These are phyloP conservation scores for Parus major DNA, from an alignment of 2,113 vertebrate species.

Conservation along the genomic window DNA sequence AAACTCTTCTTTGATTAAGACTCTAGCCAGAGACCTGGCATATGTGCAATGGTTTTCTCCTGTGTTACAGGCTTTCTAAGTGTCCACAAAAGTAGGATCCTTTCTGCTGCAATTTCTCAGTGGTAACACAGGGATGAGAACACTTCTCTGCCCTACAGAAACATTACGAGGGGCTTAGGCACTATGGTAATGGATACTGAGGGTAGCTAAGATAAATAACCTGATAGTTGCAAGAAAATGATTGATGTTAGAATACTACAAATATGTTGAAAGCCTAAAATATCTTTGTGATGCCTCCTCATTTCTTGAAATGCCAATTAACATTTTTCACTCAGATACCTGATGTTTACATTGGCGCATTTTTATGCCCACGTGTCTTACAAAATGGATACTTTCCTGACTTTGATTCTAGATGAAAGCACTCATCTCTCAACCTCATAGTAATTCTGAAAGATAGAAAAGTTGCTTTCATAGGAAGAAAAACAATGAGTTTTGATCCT, in stretches of 20 bases:
- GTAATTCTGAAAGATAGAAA: constrained; percentile 50
- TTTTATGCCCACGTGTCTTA: constrained; percentile 44
- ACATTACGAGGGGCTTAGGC: constrained; percentile 20
- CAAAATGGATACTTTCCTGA: constrained; percentile 53
- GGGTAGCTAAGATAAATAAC: constrained; percentile 64
- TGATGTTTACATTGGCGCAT: constrained; percentile 56
- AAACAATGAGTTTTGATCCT: constrained; percentile 44
- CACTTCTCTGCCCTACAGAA: not conserved
- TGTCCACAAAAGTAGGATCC: not conserved
- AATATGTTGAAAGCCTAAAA: constrained; percentile 69
- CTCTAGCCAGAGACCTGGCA: not conserved
- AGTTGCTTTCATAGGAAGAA: constrained; percentile 36
- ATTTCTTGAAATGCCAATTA: constrained; percentile 68
- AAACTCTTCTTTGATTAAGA: not conserved
- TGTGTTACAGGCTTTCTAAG: not conserved
- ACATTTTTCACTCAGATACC: constrained; percentile 71
- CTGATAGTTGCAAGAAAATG: constrained; percentile 59
- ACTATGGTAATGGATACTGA: constrained; percentile 26
- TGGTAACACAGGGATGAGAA: constrained; percentile 8
- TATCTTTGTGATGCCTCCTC: constrained; percentile 59
- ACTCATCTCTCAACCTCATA: not conserved
- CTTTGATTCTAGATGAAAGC: constrained; percentile 55
- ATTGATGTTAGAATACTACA: constrained; percentile 63
- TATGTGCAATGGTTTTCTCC: not conserved
- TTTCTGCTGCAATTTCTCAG: not conserved